Conservation (phyloP, 1,140 invertebrate genomes). For the Harpegnathos saltator region DNA sequence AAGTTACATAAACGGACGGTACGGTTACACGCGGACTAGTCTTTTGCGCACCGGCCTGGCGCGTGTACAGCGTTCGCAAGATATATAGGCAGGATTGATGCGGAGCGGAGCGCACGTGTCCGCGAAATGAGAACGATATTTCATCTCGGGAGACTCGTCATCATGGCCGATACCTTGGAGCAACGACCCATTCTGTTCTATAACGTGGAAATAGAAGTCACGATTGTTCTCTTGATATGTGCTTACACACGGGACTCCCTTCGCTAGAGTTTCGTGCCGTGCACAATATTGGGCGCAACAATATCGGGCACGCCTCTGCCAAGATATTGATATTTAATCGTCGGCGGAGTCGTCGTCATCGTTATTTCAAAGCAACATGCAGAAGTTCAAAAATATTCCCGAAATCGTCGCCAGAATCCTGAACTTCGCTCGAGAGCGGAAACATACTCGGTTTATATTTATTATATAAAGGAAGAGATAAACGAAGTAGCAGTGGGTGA, state of each 20-base stretch:
- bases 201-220: background rate
- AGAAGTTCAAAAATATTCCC: background rate
- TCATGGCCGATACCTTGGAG: slow-evolving; percentile 4
- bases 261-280: background rate
- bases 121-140: slow-evolving; percentile 32
- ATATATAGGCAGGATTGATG: background rate
- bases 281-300: background rate
- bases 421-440: no score
- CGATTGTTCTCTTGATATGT: background rate
- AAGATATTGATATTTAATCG: background rate
- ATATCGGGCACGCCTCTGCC: background rate
- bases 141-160: slow-evolving; percentile 20
- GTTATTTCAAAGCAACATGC: background rate
- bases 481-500: slow-evolving; percentile 19
- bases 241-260: background rate
- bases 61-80: slow-evolving; percentile 14
- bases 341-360: background rate
- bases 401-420: no score
- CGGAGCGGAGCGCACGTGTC: background rate
- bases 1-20: slow-evolving; percentile 67
- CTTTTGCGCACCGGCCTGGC: slow-evolving; percentile 39
- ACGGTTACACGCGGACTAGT: slow-evolving; percentile 10
- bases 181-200: background rate
- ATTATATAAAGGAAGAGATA: slow-evolving; percentile 2
- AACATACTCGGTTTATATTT: background rate